Evolutionary conservation across 2,888 invertebrate species (phyloP).

Genomic region (Nemotelus nigrinus): DNA sequence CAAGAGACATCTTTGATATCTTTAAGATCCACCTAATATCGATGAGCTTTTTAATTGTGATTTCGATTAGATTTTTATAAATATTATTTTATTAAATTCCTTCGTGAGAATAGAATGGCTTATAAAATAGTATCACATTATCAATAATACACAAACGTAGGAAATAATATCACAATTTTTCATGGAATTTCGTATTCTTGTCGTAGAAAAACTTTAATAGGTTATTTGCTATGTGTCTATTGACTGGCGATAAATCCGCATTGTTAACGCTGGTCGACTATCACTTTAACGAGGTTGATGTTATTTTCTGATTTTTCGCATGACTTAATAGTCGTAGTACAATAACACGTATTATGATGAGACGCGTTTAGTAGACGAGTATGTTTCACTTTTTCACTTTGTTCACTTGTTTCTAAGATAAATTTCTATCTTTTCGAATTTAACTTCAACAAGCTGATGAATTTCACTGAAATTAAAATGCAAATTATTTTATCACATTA

Average conservation of each 20-base stretch:
- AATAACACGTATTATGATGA: too few relatives aligned
- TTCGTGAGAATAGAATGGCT: background rate
- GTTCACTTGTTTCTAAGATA: constrained; percentile 55
- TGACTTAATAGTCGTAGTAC: background rate
- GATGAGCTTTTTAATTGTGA: background rate
- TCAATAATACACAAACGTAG: constrained; percentile 43
- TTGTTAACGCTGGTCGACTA: constrained; percentile 9
- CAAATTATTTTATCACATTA: background rate
- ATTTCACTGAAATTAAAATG: constrained; percentile 40
- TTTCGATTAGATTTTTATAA: too few relatives aligned
- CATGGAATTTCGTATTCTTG: background rate
- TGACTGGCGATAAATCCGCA: constrained; percentile 35
- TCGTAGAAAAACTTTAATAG: background rate
- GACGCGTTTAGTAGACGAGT: too few relatives aligned
- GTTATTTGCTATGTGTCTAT: constrained; percentile 7
- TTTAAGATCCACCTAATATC: background rate
- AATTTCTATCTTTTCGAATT: constrained; percentile 51
- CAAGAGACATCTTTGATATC: constrained; percentile 61
- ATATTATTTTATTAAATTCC: background rate
- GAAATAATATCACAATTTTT: constrained; percentile 44
- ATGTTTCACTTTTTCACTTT: constrained; percentile 40
- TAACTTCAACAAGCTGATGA: constrained; percentile 56
- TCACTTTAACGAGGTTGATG: background rate
- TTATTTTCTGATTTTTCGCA: constrained; percentile 41
- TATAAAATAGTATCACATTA: constrained; percentile 43